Percentiles rank a stretch among this genome's conserved stretches.
These are phyloP conservation scores for Carapus acus DNA, from an alignment of 2,797 vertebrate species.

Conservation along the genomic window DNA sequence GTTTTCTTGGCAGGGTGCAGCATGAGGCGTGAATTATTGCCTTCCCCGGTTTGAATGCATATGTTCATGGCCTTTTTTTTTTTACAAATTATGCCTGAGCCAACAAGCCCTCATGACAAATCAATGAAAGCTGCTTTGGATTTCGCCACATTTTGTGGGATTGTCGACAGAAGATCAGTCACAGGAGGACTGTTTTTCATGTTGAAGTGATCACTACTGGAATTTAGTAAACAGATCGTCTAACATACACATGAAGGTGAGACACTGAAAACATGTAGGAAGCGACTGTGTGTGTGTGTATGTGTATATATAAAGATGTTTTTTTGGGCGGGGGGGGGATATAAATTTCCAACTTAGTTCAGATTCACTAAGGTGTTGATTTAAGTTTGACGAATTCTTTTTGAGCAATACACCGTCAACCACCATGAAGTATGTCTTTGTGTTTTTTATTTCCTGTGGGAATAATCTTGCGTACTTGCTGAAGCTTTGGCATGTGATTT, in stretches of 20 bases:
- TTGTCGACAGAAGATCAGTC: constrained; percentile 4
- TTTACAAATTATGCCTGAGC: constrained; percentile 47
- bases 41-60: constrained; percentile 55
- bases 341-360: too few relatives aligned
- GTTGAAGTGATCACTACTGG: constrained; percentile 19
- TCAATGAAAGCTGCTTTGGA: constrained; percentile 17
- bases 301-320: constrained; percentile 41
- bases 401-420: constrained; percentile 37
- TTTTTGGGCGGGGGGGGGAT: too few relatives aligned
- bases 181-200: constrained; percentile 1
- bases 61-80: constrained; percentile 51
- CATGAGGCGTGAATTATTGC: constrained; percentile 56
- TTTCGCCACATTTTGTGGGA: constrained; percentile 1
- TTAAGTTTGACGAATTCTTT: constrained; percentile 22
- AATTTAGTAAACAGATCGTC: constrained; percentile 21
- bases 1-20: constrained; percentile 18
- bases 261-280: constrained; percentile 15
- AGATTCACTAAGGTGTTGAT: constrained; percentile 19
- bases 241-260: constrained; percentile 11
- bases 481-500: constrained; percentile 24
- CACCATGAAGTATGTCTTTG: constrained; percentile 2
- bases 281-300: constrained; percentile 27
- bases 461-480: constrained; percentile 15
- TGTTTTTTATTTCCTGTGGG: constrained; percentile 4
- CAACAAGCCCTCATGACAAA: constrained; percentile 35